These are phyloP conservation scores for Tympanuchus pallidicinctus DNA, from an alignment of 2,113 vertebrate genomes.

Conservation along the genomic window DNA sequence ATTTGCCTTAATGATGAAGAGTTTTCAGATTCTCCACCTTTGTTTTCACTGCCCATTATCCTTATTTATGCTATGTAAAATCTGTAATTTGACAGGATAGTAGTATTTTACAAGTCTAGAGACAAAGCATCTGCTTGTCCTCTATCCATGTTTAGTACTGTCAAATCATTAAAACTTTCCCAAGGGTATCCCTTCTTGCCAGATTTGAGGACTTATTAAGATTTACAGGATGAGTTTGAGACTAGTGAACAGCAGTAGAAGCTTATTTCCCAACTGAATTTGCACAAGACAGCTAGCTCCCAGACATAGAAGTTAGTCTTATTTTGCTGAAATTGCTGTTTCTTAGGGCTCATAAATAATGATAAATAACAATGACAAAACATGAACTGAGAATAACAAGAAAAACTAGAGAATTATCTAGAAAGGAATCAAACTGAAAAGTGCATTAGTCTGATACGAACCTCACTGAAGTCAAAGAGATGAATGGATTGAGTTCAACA, in stretches of 20 bases:
- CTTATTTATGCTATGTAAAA: conserved; percentile 15
- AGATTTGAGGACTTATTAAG: conserved; percentile 55
- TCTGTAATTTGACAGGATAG: conserved; percentile 35
- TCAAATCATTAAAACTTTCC: conserved; percentile 51
- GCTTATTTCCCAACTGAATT: conserved; percentile 34
- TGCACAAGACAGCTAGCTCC: conserved; percentile 10
- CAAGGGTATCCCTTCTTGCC: conserved; percentile 12
- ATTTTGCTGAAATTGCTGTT: conserved; percentile 45
- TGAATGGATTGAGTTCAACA: neutral
- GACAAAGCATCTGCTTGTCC: conserved; percentile 47
- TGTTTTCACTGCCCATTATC: conserved; percentile 28
- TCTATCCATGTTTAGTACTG: conserved; percentile 28
- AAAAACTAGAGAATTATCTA: neutral
- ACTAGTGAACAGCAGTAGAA: conserved; percentile 10
- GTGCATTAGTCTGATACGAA: neutral
- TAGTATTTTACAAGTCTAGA: neutral
- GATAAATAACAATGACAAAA: conserved; percentile 25
- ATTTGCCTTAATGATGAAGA: neutral
- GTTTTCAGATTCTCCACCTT: neutral
- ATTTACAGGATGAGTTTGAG: conserved; percentile 35
- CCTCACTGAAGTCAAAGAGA: neutral
- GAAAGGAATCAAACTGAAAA: neutral
- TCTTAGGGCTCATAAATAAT: conserved; percentile 44
- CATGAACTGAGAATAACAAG: conserved; percentile 19
- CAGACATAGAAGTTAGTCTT: conserved; percentile 18